These are phyloP conservation scores for Lithodes maja DNA, from an alignment of 2,888 invertebrate genomes.

Conservation along the genomic window DNA sequence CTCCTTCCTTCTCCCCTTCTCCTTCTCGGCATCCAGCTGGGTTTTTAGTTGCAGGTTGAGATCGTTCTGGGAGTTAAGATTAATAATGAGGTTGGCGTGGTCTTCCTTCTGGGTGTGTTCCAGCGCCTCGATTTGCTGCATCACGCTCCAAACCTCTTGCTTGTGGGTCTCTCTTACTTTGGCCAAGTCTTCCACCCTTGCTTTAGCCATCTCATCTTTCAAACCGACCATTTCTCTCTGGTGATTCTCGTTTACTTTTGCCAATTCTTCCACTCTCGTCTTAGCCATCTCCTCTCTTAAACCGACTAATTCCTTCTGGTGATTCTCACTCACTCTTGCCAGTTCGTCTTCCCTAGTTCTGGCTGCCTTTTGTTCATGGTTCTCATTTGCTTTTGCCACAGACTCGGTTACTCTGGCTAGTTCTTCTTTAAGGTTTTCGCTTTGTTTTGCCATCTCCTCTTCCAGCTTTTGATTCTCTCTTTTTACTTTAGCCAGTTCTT, in stretches of 20 bases:
- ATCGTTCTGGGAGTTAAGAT: constrained; percentile 6
- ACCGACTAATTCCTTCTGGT: neutral
- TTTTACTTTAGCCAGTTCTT: neutral
- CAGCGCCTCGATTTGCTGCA: constrained; percentile 35
- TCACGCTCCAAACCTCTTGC: constrained; percentile 9
- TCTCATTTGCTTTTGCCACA: too few relatives aligned
- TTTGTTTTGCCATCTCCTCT: too few relatives aligned
- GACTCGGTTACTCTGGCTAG: too few relatives aligned
- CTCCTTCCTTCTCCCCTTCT: neutral
- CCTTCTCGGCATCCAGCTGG: constrained; percentile 34
- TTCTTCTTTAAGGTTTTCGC: too few relatives aligned
- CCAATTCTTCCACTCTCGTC: neutral
- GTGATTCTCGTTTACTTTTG: neutral
- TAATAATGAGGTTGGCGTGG: constrained; percentile 3
- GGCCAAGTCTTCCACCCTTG: constrained; percentile 15
- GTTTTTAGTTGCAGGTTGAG: constrained; percentile 11
- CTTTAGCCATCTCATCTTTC: neutral
- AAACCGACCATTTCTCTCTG: neutral
- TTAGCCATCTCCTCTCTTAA: neutral
- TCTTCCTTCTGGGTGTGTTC: constrained; percentile 44
- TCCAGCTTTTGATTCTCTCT: too few relatives aligned
- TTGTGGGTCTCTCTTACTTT: constrained; percentile 23
- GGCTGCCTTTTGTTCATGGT: too few relatives aligned
- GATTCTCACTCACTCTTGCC: neutral
- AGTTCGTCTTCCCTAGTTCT: neutral